Base-by-base conservation (phyloP, 2,113 vertebrate genomes). In the Rhynchomys soricoides region DNA sequence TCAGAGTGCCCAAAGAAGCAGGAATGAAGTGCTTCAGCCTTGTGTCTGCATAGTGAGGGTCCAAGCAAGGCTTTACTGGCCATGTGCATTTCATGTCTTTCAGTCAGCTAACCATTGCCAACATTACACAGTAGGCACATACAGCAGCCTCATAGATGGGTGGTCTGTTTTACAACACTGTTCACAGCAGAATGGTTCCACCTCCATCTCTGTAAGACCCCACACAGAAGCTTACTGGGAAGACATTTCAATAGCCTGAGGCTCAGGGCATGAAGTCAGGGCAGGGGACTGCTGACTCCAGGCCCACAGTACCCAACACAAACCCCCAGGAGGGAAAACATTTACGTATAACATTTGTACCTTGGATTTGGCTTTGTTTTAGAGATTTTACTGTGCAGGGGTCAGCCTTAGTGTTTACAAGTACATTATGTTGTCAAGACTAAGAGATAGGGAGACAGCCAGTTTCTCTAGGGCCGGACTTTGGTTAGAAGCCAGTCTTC, bases 381-480 rank as follows among this genome's bases (percentile, higher is more conserved):
- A 74, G 93, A 3, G 45, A 59, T 50, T 52, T 34, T n/a, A 31
- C n/a, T 10, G 26, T 2, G 31, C 73, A 70, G 26, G 75, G 96
- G n/a, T 48, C 12, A 37, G n/a, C 26, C 11, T 55, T 31, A 37
- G 59, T 71, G 62, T 93, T 89, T 73, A 89, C 81, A 43, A 95
- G 95, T 96, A 95, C 91, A 82, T 79, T 19, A 43, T 10, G 31
- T 5, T 37, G 77, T 87, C 78, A n/a, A n/a, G 86, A 68, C 79
- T 11, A 17, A 17, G 50, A 90, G 37, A 34, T 21, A 13, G 71
- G 22, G 57, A 57, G 62, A 71, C 12, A 57, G 64, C 86, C 96
- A 82, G 82, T 82, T 94, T 87, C 77, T 62, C 89, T 85, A 93
- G 82, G 91, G 92, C 2, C 79, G 74, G 91, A 10, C 68, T 22